phyloP scores from a whole-genome alignment of 2,113 vertebrate genomes.

The Herpetotheres cachinnans region DNA sequence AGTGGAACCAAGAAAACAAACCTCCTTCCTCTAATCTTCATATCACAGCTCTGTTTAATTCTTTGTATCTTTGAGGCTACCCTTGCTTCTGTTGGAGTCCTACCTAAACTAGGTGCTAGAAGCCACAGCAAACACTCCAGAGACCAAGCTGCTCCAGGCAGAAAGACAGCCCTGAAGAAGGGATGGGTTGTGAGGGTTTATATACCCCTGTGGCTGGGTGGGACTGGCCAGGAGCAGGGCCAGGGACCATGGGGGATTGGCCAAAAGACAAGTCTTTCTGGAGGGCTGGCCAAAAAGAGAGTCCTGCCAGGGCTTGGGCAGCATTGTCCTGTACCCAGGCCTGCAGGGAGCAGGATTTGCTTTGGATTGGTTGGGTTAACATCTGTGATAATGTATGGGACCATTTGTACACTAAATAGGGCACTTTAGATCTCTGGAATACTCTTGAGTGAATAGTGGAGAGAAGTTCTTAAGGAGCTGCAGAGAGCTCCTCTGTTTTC shows the following conservation, averaged over 20 bases:
- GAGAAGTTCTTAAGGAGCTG: neutral
- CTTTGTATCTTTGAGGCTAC: neutral
- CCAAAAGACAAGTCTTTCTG: neutral
- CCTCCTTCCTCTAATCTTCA: neutral
- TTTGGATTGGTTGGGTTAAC: neutral
- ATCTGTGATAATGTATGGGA: neutral
- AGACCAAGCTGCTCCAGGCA: accelerated
- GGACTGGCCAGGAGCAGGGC: neutral
- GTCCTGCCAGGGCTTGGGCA: neutral
- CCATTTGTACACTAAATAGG: neutral
- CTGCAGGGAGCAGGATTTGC: neutral
- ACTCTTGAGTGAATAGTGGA: neutral
- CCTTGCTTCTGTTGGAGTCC: neutral
- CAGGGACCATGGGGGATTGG: accelerated
- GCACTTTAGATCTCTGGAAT: neutral
- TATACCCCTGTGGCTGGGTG: neutral
- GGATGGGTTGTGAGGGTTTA: neutral
- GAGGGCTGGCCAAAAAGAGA: neutral
- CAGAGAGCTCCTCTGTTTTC: neutral
- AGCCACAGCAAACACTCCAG: neutral
- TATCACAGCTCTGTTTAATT: neutral
- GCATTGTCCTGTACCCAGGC: neutral
- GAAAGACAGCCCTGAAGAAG: accelerated
- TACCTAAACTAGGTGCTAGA: neutral
- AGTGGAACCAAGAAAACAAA: neutral